Percentiles rank a stretch among this genome's conserved stretches.
Evolutionary conservation across 35 echinoderm and acorn worm genomes (phyloP).

Genomic region (Acanthaster planci): DNA sequence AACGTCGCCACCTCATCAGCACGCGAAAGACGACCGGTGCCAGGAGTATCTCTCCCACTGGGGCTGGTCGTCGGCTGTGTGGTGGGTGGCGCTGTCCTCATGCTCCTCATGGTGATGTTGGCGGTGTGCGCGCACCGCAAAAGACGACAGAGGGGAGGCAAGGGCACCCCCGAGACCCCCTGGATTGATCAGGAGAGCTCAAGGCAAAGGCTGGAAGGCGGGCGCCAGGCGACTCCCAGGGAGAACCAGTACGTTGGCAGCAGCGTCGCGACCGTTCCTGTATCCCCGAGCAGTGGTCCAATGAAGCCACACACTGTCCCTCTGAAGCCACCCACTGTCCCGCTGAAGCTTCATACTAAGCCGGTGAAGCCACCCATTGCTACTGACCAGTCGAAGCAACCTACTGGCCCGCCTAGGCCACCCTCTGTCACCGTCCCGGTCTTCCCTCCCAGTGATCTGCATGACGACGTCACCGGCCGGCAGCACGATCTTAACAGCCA

Average conservation of each 20-base stretch:
- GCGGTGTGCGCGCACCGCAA: background rate
- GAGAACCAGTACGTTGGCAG: background rate
- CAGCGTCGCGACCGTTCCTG: background rate
- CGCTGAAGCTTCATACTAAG: too few species aligned
- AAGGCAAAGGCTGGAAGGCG: too few species aligned
- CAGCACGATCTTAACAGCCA: too few species aligned
- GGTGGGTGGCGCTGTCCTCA: background rate
- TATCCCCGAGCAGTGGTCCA: too few species aligned
- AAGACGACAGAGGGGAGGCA: background rate
- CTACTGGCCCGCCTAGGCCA: too few species aligned
- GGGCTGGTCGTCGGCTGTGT: background rate
- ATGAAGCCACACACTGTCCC: too few species aligned
- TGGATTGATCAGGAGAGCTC: background rate
- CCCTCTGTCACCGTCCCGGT: too few species aligned
- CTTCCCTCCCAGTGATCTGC: too few species aligned
- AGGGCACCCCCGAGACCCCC: background rate
- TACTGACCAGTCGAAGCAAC: too few species aligned
- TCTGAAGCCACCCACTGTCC: too few species aligned
- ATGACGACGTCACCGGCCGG: too few species aligned
- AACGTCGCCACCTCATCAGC: constrained; percentile 62
- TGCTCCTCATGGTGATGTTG: background rate
- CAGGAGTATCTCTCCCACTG: background rate
- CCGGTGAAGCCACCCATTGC: too few species aligned
- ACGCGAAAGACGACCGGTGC: background rate
- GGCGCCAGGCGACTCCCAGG: background rate